Percentiles rank a stretch among this genome's conserved stretches.
Evolutionary conservation across 2,797 vertebrate species (phyloP).

Genomic region (Podarcis lilfordi): DNA sequence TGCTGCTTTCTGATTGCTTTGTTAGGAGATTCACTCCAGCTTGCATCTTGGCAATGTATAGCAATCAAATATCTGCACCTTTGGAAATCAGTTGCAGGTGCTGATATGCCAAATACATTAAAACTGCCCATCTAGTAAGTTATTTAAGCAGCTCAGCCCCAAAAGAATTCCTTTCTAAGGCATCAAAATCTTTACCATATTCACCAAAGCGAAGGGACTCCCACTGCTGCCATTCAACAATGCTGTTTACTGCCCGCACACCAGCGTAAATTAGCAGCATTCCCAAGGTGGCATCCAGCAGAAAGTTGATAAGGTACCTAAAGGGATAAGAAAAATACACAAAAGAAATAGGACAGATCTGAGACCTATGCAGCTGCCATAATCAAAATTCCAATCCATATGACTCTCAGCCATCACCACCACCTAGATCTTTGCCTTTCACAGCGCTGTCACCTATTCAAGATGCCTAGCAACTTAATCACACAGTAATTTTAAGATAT

Average conservation of each 20-base stretch:
- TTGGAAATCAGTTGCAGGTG: neutral
- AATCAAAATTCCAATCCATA: neutral
- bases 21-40: neutral
- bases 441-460: neutral
- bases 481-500: neutral
- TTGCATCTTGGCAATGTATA: neutral
- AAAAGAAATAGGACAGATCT: neutral
- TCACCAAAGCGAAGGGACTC: slow-evolving; percentile 96
- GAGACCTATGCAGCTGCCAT: neutral
- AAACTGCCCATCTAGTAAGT: neutral
- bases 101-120: neutral
- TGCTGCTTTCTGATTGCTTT: neutral
- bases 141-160: neutral
- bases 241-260: slow-evolving; percentile 86
- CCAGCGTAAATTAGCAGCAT: slow-evolving; percentile 97
- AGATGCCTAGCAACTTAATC: neutral
- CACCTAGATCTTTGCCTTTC: neutral
- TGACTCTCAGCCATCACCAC: neutral
- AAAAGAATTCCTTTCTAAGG: slow-evolving; percentile 1
- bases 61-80: neutral
- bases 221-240: slow-evolving; percentile 98
- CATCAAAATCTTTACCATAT: slow-evolving; percentile 85
- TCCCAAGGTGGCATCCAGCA: slow-evolving; percentile 94
- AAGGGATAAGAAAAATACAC: slow-evolving; percentile 30
- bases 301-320: slow-evolving; percentile 98